phyloP scores from a whole-genome alignment of 2,888 invertebrate genomes.

The Noctua janthe region DNA sequence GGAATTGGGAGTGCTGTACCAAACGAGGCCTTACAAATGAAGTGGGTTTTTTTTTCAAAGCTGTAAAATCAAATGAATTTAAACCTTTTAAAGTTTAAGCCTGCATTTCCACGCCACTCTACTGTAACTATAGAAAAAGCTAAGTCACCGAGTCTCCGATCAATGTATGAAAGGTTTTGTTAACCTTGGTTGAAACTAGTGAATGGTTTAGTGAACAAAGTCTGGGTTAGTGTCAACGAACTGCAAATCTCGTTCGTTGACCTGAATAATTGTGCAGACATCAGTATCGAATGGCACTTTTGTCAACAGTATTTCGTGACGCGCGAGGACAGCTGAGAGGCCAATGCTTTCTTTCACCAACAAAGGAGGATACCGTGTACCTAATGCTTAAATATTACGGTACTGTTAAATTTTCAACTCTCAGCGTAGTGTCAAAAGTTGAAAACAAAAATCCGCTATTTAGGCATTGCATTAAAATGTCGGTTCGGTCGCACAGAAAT shows the following conservation, averaged over 20 bases:
- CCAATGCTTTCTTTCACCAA: background rate
- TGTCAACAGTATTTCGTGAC: background rate
- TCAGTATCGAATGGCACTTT: background rate
- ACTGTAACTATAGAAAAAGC: background rate
- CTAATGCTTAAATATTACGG: background rate
- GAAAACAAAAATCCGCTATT: background rate
- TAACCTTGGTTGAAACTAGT: constrained; percentile 5
- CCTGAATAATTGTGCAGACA: background rate
- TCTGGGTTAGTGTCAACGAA: constrained; percentile 20
- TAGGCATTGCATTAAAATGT: background rate
- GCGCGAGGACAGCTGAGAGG: background rate
- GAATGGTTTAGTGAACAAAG: constrained; percentile 8
- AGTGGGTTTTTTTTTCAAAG: background rate
- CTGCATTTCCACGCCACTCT: background rate
- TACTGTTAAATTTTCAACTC: background rate
- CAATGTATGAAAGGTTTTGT: constrained; percentile 1
- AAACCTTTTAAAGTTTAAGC: background rate
- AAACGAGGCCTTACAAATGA: background rate
- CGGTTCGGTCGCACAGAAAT: too few relatives aligned
- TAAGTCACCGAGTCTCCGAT: background rate
- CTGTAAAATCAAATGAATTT: too few relatives aligned
- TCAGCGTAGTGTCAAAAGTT: background rate
- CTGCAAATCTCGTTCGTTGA: constrained; percentile 20
- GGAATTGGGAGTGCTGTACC: background rate
- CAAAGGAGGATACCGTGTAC: background rate